Evolutionary conservation across 2,797 vertebrate species (phyloP).

Genomic region (Pangasius sanitwongsei): DNA sequence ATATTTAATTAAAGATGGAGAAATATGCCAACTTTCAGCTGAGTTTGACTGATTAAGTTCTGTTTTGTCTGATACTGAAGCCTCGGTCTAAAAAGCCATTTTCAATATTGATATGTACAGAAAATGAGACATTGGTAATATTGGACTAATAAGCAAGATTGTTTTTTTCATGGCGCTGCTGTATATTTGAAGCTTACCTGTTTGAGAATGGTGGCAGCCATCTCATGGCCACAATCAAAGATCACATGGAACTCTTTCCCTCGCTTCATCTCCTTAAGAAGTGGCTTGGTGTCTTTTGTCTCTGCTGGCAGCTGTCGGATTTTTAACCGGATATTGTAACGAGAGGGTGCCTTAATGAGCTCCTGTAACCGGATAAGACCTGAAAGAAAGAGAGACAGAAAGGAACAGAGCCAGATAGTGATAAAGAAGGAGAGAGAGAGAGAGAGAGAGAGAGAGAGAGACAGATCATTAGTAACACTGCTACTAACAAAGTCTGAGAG

Average conservation of each 20-base stretch:
- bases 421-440: constrained; percentile 50
- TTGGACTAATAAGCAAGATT: constrained; percentile 1
- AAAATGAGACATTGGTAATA: not conserved
- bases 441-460: constrained; percentile 10
- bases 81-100: not conserved
- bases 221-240: constrained; percentile 96
- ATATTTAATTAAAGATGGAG: not conserved
- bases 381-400: constrained; percentile 56
- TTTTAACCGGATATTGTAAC: constrained; percentile 97
- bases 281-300: constrained; percentile 93
- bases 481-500: constrained; percentile 28
- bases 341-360: constrained; percentile 96
- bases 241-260: constrained; percentile 97
- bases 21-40: not conserved
- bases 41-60: not conserved
- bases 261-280: constrained; percentile 97
- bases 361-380: constrained; percentile 97
- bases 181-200: constrained; percentile 78
- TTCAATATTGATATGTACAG: not conserved
- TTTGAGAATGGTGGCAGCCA: constrained; percentile 95
- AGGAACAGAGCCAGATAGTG: constrained; percentile 52
- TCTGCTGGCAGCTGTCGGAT: constrained; percentile 93
- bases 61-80: constrained; percentile 2
- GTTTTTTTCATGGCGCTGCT: not conserved
- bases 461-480: constrained; percentile 24